Evolutionary conservation across 2,888 invertebrate species (phyloP).

Genomic region (Eucera pruinosa): DNA sequence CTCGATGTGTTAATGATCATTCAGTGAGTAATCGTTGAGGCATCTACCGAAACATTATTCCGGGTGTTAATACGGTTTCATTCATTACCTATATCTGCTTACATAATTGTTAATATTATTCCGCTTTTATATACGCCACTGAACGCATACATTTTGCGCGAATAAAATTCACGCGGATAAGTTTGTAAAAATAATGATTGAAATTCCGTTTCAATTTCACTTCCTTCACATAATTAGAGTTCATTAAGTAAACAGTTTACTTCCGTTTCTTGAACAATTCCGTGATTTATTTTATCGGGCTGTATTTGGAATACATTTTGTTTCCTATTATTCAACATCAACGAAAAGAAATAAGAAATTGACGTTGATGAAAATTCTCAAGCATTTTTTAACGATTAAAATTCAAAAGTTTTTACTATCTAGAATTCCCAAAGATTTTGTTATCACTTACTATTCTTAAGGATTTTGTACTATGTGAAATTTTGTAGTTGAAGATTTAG

Average conservation of each 20-base stretch:
- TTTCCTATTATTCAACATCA: no score
- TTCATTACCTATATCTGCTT: conserved; percentile 2
- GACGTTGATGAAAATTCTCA: no score
- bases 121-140: not conserved
- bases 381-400: no score
- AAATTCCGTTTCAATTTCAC: not conserved
- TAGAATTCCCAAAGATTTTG: not conserved
- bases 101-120: conserved; percentile 6
- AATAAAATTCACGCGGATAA: not conserved
- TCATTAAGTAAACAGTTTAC: not conserved
- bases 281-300: no score
- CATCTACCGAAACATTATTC: not conserved
- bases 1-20: not conserved
- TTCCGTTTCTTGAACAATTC: conserved; percentile 22
- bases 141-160: conserved; percentile 32
- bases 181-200: not conserved
- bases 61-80: not conserved
- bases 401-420: not conserved
- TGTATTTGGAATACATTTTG: no score
- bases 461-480: no score
- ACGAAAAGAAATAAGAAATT: no score
- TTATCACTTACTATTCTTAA: no score
- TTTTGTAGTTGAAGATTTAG: no score
- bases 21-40: not conserved
- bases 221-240: conserved; percentile 30